Conservation (phyloP, 1,140 invertebrate species). For the Zaprionus africanus region DNA sequence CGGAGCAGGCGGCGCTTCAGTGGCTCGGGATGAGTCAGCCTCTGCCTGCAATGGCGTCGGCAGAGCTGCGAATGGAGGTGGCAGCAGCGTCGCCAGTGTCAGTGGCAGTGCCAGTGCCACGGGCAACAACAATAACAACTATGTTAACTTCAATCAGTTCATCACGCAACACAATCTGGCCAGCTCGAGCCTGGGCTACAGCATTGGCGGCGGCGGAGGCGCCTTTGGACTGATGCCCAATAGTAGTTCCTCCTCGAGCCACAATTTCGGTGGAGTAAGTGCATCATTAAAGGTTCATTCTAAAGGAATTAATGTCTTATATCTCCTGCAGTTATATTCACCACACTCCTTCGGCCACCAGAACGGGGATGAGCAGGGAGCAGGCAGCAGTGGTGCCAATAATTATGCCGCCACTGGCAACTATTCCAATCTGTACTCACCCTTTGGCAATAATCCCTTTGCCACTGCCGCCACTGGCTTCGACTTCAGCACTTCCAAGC, state of each 20-base stretch:
- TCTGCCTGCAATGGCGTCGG: slow-evolving; percentile 32
- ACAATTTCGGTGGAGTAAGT: slow-evolving; percentile 54
- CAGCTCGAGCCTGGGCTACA: slow-evolving; percentile 25
- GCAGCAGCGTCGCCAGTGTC: slow-evolving; percentile 12
- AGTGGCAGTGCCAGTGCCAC: slow-evolving; percentile 6
- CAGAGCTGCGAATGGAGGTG: background rate
- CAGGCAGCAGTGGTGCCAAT: background rate
- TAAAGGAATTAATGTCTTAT: background rate
- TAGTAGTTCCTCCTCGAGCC: slow-evolving; percentile 4
- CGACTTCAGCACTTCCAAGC: slow-evolving; percentile 73
- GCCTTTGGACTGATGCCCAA: slow-evolving; percentile 58
- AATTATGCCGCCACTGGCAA: slow-evolving; percentile 27
- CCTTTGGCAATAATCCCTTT: slow-evolving; percentile 72
- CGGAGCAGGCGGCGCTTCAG: slow-evolving; percentile 30
- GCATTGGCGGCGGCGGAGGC: slow-evolving; percentile 49
- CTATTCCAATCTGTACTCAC: slow-evolving; percentile 61
- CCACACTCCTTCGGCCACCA: slow-evolving; percentile 43
- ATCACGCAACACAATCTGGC: slow-evolving; percentile 79
- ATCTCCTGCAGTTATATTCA: slow-evolving; percentile 38
- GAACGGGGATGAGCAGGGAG: slow-evolving; percentile 53
- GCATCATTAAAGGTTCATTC: background rate
- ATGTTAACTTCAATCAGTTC: slow-evolving; percentile 83
- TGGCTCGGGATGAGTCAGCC: slow-evolving; percentile 30
- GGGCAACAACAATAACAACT: slow-evolving; percentile 69
- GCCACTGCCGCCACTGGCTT: slow-evolving; percentile 41